Conservation (phyloP, 2,888 invertebrate species). For the Uloborus plumipes region DNA sequence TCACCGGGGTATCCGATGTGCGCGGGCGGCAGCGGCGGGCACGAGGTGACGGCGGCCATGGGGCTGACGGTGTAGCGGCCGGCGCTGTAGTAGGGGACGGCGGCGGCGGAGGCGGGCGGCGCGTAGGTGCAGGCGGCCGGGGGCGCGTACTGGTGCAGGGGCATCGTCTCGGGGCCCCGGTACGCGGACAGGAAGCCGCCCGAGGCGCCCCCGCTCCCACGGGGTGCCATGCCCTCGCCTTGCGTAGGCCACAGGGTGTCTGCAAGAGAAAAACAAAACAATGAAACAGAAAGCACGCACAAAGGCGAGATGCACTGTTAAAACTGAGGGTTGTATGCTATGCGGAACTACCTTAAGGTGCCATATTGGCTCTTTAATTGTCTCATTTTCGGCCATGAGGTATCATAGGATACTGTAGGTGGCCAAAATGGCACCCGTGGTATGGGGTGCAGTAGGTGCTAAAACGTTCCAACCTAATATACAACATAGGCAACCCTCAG, state of each 20-base stretch:
- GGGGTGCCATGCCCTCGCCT: constrained; percentile 57
- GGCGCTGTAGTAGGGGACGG: constrained; percentile 28
- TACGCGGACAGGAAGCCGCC: constrained; percentile 19
- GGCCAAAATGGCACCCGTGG: no score
- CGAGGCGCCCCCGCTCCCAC: constrained; percentile 38
- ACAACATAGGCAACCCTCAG: no score
- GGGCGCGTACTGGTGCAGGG: constrained; percentile 26
- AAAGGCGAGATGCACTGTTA: no score
- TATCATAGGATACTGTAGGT: no score
- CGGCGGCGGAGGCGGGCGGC: neutral
- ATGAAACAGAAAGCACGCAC: no score
- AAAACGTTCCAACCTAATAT: no score
- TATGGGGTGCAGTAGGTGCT: no score
- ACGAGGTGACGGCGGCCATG: constrained; percentile 12
- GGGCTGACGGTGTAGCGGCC: constrained; percentile 40
- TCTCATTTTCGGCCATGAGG: no score
- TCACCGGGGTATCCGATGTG: constrained; percentile 50
- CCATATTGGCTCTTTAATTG: no score
- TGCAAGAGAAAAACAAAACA: neutral
- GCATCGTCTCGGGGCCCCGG: constrained; percentile 31
- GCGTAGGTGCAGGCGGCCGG: constrained; percentile 28
- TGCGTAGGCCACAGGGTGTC: constrained; percentile 61
- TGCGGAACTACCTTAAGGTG: no score
- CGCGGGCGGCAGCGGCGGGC: constrained; percentile 17
- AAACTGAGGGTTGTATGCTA: no score